Base-by-base conservation (phyloP, 2,797 vertebrate genomes). In the Philypnodon macrostomus region DNA sequence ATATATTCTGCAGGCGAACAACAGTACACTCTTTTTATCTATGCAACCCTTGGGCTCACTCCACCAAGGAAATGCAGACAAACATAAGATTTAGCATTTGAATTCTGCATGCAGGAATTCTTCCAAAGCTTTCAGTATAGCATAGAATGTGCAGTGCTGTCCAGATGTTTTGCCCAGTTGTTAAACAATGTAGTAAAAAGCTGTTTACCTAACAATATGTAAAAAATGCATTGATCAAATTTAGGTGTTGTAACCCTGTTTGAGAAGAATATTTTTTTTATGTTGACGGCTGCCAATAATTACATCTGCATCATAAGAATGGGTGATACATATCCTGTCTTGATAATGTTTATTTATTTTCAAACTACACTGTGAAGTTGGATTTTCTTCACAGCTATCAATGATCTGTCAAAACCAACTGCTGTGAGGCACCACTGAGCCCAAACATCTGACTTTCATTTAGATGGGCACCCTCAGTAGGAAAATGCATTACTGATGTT, bases 1-100 rank as follows among this genome's bases (percentile, higher is more conserved):
- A 59, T 26, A 26, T 41, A 18, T 41, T 58, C 67, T 60, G 42
- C 60, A 56, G 47, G 31, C 56, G 54, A 39, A 35, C 30, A 41
- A 16, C 13, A 19, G 21, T 45, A 15, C 46, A 42, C 50, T 69
- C 14, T 44, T 10, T 13, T 37, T 50, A 26, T 40, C 42, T 42
- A 24, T 47, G 9, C 21, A n/a, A 19, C 39, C 34, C 34, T 24
- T 10, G 19, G 59, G 50, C 65, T 40, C 23, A 37, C 49, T 41
- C 48, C 12, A 58, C 23, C 56, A 1, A 45, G 47, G 31, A 53
- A 30, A 27, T 26, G 17, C 31, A 35, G 2, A 5, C 24, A 33
- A 14, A 57, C 29, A 12, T 35, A 13, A 41, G 2, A 41, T 12
- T 34, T 24, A 35, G 12, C 26, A 40, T 68, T 45, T 59, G 29